Evolutionary conservation across 2,888 invertebrate species (phyloP), one percentile per base, ranked within the genome.

Genomic region (Ormyrus thymus): DNA sequence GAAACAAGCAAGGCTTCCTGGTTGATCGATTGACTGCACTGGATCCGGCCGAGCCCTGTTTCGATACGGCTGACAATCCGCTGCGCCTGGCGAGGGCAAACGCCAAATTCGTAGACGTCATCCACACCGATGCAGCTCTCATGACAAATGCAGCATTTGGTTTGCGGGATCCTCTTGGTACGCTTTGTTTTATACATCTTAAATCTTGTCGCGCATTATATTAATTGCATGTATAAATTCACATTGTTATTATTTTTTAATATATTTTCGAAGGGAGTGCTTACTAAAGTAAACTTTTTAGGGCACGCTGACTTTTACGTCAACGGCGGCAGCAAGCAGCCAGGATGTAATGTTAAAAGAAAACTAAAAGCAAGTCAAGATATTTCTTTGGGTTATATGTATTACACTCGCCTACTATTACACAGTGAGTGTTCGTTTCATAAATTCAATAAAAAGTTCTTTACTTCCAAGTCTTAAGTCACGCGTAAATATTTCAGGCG

Each of bases 321-420:
- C 0, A 94, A 94, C 80, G 94, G 94, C 0, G 94, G 94, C 0
- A 91, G 92, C 89, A 90, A 90, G 64, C 94, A 95, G 84, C 94
- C 94, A 0, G 94, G 94, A 0, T 95, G 94, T 83, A 68, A 82
- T 45, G 9, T 7, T 1, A 11, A n/a, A n/a, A 6, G 7, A 10
- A 48, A 9, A 6, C 29, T 29, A 4, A 29, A 29, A 3, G 29
- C 29, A 29, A 0, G 29, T 4, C 29, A 3, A 29, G 29, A 29
- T 29, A 29, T 4, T 29, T 29, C 29, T 3, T 29, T 29, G 29
- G 29, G 29, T 29, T 8, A 53, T 11, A 29, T 29, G 29, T 29
- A 29, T 29, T 29, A 29, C 4, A 29, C 29, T 29, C 29, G 29
- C 29, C 29, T 29, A 29, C 4, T 29, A 29, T 4, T 29, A 6